Percentiles rank a stretch among this genome's conserved stretches.
Conservation (phyloP, 30 jellyfish, hydroid and myxozoan genomes). For the Catostylus mosaicus region DNA sequence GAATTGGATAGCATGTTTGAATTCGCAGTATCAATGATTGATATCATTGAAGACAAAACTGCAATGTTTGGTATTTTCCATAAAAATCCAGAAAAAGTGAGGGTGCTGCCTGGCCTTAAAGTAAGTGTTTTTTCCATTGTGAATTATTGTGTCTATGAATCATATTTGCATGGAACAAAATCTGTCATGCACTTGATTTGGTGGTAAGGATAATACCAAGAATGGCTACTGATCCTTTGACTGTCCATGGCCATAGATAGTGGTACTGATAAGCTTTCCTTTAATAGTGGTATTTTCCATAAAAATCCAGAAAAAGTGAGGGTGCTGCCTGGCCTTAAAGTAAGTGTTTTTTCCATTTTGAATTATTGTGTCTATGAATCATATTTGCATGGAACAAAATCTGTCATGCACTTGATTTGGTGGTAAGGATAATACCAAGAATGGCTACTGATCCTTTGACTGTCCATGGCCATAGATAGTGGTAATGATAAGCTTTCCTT, state of each 20-base stretch:
- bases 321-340: conserved; percentile 47
- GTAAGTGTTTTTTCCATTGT: conserved; percentile 11
- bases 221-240: no score
- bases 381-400: no score
- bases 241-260: no score
- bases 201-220: no score
- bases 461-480: no score
- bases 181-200: no score
- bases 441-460: no score
- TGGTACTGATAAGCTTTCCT: no score
- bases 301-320: conserved; percentile 47
- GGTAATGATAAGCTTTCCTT: no score
- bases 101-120: conserved; percentile 42
- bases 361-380: conserved; percentile 1
- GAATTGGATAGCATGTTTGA: conserved; percentile 28
- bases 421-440: no score
- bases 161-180: no score
- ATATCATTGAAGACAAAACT: conserved; percentile 45
- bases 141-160: conserved; percentile 1
- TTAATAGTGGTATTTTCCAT: conserved; percentile 40
- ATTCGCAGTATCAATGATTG: conserved; percentile 40
- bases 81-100: conserved; percentile 46
- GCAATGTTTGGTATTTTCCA: conserved; percentile 29
- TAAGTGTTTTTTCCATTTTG: neutral
- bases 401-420: no score